Percentiles rank a stretch among this genome's conserved stretches.
Evolutionary conservation across 1,140 invertebrate genomes (phyloP).

Genomic region (Coelopa frigida): DNA sequence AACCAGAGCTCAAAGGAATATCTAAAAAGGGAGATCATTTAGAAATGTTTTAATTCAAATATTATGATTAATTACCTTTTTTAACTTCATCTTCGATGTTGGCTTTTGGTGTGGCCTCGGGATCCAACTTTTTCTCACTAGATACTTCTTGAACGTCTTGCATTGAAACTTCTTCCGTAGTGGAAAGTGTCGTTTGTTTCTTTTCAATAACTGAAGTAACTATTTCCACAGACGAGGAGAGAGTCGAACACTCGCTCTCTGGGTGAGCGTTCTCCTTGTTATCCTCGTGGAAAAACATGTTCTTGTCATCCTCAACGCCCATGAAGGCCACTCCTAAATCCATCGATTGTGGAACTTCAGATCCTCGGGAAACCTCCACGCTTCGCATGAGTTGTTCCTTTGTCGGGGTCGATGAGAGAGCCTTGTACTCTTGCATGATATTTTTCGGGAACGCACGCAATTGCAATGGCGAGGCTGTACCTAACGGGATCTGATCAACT

Average conservation of each 20-base stretch:
- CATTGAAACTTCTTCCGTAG: background rate
- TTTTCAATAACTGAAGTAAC: conserved; percentile 1
- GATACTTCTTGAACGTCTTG: background rate
- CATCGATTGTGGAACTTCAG: background rate
- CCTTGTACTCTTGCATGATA: conserved; percentile 28
- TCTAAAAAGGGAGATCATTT: too few relatives aligned
- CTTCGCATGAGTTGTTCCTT: conserved; percentile 18
- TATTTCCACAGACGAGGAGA: conserved; percentile 3
- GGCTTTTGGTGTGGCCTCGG: background rate
- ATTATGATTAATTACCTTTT: too few relatives aligned
- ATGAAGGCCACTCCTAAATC: conserved; percentile 11
- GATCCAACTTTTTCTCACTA: too few relatives aligned
- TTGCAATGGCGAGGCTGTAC: conserved; percentile 24
- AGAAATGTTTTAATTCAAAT: too few relatives aligned
- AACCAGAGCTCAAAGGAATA: too few relatives aligned
- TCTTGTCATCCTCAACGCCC: conserved; percentile 5
- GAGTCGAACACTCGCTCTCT: conserved; percentile 2
- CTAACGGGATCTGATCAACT: too few relatives aligned
- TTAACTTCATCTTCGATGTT: background rate
- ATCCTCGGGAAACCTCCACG: conserved; percentile 8
- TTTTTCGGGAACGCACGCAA: conserved; percentile 30
- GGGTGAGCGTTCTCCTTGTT: conserved; percentile 33
- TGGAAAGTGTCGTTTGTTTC: background rate
- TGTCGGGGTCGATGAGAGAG: conserved; percentile 29
- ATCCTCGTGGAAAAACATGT: conserved; percentile 8